Conservation (phyloP, 1,140 invertebrate species). For the Drosophila hydei region DNA sequence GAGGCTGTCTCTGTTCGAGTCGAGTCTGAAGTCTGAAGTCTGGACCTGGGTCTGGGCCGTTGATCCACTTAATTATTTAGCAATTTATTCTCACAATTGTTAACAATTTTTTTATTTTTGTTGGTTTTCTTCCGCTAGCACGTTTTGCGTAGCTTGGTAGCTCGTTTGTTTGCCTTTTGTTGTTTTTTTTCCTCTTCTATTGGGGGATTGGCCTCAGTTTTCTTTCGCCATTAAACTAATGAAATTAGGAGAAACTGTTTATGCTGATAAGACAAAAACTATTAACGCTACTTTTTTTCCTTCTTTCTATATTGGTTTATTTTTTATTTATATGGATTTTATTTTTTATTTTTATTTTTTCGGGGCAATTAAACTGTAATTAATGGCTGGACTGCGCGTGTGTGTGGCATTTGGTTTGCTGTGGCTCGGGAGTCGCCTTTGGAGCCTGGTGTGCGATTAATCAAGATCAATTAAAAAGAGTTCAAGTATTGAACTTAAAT, state of each 20-base stretch:
- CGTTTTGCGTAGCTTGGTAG: slow-evolving; percentile 80
- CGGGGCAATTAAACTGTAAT: slow-evolving; percentile 74
- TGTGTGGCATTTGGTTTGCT: slow-evolving; percentile 33
- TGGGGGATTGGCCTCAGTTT: slow-evolving; percentile 34
- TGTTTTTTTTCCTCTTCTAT: slow-evolving; percentile 53
- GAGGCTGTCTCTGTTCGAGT: slow-evolving; percentile 31
- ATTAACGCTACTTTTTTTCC: slow-evolving; percentile 63
- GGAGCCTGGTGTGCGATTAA: slow-evolving; percentile 72
- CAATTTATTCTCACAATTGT: slow-evolving; percentile 82
- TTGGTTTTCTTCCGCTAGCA: slow-evolving; percentile 44
- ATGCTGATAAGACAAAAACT: slow-evolving; percentile 78
- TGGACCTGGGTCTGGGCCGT: slow-evolving; percentile 42
- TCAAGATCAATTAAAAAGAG: slow-evolving; percentile 81
- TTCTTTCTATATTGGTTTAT: slow-evolving; percentile 19
- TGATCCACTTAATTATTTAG: slow-evolving; percentile 82
- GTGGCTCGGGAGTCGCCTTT: slow-evolving; percentile 32
- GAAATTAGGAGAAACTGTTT: slow-evolving; percentile 77
- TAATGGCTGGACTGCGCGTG: slow-evolving; percentile 58
- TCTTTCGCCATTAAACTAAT: slow-evolving; percentile 74
- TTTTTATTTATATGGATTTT: slow-evolving; percentile 10
- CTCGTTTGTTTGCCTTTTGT: slow-evolving; percentile 28
- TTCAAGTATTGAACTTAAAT: slow-evolving; percentile 77
- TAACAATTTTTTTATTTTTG: slow-evolving; percentile 67
- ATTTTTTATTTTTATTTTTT: slow-evolving; percentile 18
- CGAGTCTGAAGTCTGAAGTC: slow-evolving; percentile 23